phyloP scores from a whole-genome alignment of 2,888 invertebrate genomes.

The Camptogramma bilineatum region DNA sequence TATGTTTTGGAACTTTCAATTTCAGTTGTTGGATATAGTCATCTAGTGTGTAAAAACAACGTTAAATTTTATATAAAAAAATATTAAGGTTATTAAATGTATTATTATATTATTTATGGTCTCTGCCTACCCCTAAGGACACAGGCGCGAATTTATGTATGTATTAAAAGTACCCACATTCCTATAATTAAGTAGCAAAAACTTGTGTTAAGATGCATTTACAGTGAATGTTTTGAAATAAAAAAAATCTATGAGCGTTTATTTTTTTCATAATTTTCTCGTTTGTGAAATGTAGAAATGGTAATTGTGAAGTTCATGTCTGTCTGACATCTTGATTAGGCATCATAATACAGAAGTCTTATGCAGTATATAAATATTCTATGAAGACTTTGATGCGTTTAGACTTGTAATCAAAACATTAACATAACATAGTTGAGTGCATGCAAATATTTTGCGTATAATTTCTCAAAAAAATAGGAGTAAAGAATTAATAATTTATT shows the following conservation, averaged over 20 bases:
- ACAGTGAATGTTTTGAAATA: neutral
- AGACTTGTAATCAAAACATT: conserved; percentile 17
- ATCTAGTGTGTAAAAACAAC: neutral
- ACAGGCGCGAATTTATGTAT: no score
- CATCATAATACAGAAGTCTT: conserved; percentile 11
- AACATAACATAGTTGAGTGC: conserved; percentile 9
- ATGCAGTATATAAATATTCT: conserved; percentile 8
- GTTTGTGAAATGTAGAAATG: conserved; percentile 3
- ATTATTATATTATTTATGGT: no score
- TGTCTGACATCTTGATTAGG: conserved; percentile 28
- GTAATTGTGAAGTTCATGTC: conserved; percentile 14
- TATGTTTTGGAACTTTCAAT: neutral
- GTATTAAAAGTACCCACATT: no score
- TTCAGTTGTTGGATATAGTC: neutral
- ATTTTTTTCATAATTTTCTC: neutral
- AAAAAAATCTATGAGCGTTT: neutral
- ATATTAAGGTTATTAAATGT: no score
- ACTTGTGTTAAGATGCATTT: no score
- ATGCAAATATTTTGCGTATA: conserved; percentile 1
- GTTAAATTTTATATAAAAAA: no score
- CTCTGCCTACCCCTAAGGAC: no score
- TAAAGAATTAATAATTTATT: no score
- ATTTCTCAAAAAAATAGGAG: neutral
- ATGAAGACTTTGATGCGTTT: conserved; percentile 14
- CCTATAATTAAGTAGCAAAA: no score